Percentiles rank a stretch among this genome's conserved stretches.
These are phyloP conservation scores for Piscicola geometra DNA, from an alignment of 2,888 invertebrate species.

Conservation along the genomic window DNA sequence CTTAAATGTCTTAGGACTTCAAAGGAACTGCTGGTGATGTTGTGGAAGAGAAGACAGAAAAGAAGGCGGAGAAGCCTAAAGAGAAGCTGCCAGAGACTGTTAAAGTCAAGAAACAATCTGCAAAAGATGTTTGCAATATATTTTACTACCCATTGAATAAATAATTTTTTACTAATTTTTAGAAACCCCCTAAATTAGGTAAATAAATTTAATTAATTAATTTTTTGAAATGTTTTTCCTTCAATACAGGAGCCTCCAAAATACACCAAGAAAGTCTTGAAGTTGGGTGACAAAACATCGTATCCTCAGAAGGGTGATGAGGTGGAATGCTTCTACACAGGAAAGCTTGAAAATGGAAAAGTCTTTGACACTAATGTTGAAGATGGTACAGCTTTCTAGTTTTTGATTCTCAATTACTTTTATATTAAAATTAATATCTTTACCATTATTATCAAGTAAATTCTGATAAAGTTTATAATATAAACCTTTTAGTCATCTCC, in stretches of 20 bases:
- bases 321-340: slow-evolving; percentile 44
- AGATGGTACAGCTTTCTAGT: background rate
- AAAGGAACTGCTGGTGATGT: background rate
- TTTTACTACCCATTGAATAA: too few species aligned
- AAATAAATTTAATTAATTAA: background rate
- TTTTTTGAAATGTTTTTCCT: background rate
- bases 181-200: too few species aligned
- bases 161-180: too few species aligned
- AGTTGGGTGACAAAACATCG: slow-evolving; percentile 45
- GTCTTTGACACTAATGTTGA: slow-evolving; percentile 44
- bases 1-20: slow-evolving; percentile 6
- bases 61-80: slow-evolving; percentile 27
- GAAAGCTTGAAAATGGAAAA: slow-evolving; percentile 44
- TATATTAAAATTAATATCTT: slow-evolving; percentile 20
- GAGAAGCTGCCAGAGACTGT: slow-evolving; percentile 30
- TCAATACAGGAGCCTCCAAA: slow-evolving; percentile 37
- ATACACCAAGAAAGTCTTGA: slow-evolving; percentile 43
- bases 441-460: background rate
- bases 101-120: slow-evolving; percentile 33
- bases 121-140: slow-evolving; percentile 19
- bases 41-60: slow-evolving; percentile 8
- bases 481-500: background rate
- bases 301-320: slow-evolving; percentile 45
- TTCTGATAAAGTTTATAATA: background rate
- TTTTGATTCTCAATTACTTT: too few species aligned